phyloP scores from a whole-genome alignment of 2,113 vertebrate species.

The Andinoacara biseriatus region DNA sequence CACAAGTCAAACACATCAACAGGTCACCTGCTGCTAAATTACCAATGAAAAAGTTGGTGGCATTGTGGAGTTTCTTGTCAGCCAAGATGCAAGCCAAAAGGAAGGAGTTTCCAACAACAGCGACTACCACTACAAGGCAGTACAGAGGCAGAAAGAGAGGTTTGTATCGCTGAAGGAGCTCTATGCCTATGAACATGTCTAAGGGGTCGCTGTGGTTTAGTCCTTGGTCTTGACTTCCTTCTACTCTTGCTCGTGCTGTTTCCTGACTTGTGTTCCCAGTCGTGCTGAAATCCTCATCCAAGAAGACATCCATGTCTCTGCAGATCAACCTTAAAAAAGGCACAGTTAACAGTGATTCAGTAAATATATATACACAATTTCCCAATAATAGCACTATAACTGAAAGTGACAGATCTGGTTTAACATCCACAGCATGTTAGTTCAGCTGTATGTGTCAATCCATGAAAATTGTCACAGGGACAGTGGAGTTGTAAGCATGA shows the following conservation, averaged over 20 bases:
- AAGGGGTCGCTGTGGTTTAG: slow-evolving; percentile 74
- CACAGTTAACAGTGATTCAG: background rate
- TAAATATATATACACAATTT: background rate
- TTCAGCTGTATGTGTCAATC: no score
- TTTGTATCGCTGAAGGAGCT: slow-evolving; percentile 80
- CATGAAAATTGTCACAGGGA: no score
- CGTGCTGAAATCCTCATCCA: slow-evolving; percentile 46
- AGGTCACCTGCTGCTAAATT: slow-evolving; percentile 82
- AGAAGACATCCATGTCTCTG: slow-evolving; percentile 71
- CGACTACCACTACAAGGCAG: slow-evolving; percentile 78
- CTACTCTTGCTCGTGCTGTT: background rate
- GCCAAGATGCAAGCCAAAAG: slow-evolving; percentile 78
- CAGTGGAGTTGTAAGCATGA: no score
- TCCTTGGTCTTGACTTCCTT: slow-evolving; percentile 27
- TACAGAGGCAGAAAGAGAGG: slow-evolving; percentile 82
- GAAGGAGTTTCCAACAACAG: slow-evolving; percentile 80
- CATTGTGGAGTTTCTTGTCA: slow-evolving; percentile 84
- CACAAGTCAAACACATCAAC: slow-evolving; percentile 84
- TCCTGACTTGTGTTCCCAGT: slow-evolving; percentile 56
- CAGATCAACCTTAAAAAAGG: slow-evolving; percentile 19
- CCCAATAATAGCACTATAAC: background rate
- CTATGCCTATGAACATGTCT: slow-evolving; percentile 78
- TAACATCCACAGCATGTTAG: no score
- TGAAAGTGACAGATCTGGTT: background rate
- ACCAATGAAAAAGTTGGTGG: slow-evolving; percentile 84